Evolutionary conservation across 2,888 invertebrate genomes (phyloP), one percentile per base, ranked within the genome.

Genomic region (Abrostola tripartita): DNA sequence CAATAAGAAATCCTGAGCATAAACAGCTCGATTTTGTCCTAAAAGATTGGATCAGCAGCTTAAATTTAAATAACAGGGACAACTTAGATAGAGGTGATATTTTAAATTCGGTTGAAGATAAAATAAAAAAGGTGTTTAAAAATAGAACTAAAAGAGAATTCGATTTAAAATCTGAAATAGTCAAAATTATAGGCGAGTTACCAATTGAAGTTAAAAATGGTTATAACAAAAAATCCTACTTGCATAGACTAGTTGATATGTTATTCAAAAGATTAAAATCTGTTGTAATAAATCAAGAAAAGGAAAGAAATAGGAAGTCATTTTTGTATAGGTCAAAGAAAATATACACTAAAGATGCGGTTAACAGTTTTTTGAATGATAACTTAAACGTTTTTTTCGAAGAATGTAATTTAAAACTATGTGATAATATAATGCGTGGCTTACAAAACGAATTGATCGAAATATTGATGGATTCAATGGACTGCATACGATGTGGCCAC

Each of bases 391-490:
- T 78, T 0, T 85, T 85, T 56, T 62, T 81, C 11, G 57, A 71
- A 4, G 82, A 81, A 66, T 81, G 66, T 49, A 61, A 74, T 52
- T 56, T 82, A 35, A 68, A 66, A 38, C 65, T 82, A 37, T 74
- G 76, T 60, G 58, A 71, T 6, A 67, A 77, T 11, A 63, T 64
- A 1, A 65, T 82, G 36, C 61, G 75, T 24, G 77, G 78, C n/a
- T 67, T 91, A 11, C 84, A 85, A 79, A 78, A 76, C n/a, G 88
- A 90, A 41, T 44, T 92, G 2, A 63, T 79, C 0, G 81, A 83
- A 68, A 66, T 87, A 41, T 47, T 90, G 1, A 69, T 81, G 7
- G 82, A 85, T 56, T 83, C 83, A 6, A 66, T 85, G 41, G 81
- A 85, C 37, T 70, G 73, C n/a, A 68, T 86, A 10, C 67, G 69